Percentiles rank a stretch among this genome's conserved stretches.
These are phyloP conservation scores for Palythoa caribaeorum DNA, from an alignment of 92 coral and sea anemone species.

Conservation along the genomic window DNA sequence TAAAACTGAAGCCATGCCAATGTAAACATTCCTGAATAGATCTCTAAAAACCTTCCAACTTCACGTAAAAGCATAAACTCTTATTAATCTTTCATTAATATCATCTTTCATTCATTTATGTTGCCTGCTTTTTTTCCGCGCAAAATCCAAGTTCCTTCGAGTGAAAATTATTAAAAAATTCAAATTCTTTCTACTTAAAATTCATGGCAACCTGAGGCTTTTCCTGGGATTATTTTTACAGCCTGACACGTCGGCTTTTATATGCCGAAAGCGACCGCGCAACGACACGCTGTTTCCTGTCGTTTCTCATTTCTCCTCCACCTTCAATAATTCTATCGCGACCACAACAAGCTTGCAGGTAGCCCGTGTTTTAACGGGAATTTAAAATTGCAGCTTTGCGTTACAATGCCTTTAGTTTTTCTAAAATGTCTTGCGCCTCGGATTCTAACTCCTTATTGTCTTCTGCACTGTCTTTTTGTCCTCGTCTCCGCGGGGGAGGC, in stretches of 20 bases:
- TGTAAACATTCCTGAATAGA: background rate
- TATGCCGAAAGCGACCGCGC: background rate
- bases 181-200: no score
- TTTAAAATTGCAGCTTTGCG: background rate
- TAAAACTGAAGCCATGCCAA: background rate
- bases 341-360: background rate
- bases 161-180: no score
- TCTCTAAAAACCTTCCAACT: background rate
- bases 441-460: conserved; percentile 68
- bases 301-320: background rate
- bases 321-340: background rate
- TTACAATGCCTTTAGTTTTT: conserved; percentile 81
- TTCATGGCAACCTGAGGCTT: no score
- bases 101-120: no score
- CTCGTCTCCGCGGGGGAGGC: conserved; percentile 82
- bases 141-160: no score
- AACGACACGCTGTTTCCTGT: background rate
- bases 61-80: background rate
- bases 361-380: background rate
- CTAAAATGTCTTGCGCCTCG: conserved; percentile 90
- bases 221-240: no score
- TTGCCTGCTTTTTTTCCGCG: no score
- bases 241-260: background rate
- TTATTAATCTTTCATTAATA: no score
- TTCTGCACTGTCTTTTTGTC: conserved; percentile 52